Base-by-base conservation (phyloP, 1,140 invertebrate species). In the Drosophila albomicans region DNA sequence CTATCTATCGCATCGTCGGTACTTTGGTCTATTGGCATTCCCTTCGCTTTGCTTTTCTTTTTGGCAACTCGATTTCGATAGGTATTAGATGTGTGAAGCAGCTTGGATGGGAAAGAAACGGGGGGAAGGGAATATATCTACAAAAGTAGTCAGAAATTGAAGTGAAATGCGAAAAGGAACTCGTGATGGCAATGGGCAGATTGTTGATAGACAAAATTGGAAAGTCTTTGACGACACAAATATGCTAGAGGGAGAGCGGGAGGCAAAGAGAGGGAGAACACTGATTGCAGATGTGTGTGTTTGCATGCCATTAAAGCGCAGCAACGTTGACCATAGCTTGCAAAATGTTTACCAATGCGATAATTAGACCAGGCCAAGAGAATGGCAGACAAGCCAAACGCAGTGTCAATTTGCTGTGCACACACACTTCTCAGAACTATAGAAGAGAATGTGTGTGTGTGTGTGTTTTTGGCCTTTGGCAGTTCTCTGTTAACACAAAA, bases 241-340 rank as follows among this genome's bases (percentile, higher is more conserved):
- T 72, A 49, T 70, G 66, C 16, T 46, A 11, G 30, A 7, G 7
- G 48, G 75, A 56, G 16, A 20, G 20, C 0, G 20, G 20, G 20
- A 20, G 20, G 20, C 20, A 20, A 20, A 1, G 3, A 25, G 20
- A 25, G 73, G 41, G 43, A 16, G 13, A 6, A 16, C 38, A 15
- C 20, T 65, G 41, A 72, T 59, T 32, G 59, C 56, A 62, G 51
- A 58, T 79, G 63, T 48, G 51, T 51, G 68, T 75, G 62, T 71
- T 78, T 88, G 84, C 77, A 62, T 84, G 74, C 63, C 74, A 89
- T 89, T 88, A 88, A 89, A 72, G 70, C 62, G n/a, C 62, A 49
- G 56, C 32, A 10, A 48, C 32, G 48, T 63, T 69, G 65, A 62
- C 71, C 65, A 57, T 41, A 41, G 49, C 71, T 69, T n/a, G 56